Evolutionary conservation across 2,888 invertebrate species (phyloP), one percentile per base, ranked within the genome.

Genomic region (Drosophila falleni): DNA sequence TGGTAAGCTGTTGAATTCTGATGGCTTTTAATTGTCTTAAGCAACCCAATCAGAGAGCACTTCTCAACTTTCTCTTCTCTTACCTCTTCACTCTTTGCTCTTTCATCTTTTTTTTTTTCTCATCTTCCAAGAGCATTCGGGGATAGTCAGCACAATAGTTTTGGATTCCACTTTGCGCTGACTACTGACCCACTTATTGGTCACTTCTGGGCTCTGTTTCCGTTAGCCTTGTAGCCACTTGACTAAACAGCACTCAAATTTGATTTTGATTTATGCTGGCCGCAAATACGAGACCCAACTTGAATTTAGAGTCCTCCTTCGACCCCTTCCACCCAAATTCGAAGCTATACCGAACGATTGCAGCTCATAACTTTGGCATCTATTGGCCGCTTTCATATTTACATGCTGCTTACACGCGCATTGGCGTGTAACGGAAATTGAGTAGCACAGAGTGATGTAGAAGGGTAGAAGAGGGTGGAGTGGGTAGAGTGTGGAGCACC

Each of bases 341-440:
- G 35, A 2, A 41, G 11, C 51, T 10, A 61, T 42, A 54, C 54
- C 53, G 54, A 76, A 72, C 65, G 77, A 83, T 83, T 83, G 80
- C 71, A 80, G 74, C 80, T 82, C 80, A 83, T 85, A 83, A 85
- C 86, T 85, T 74, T 71, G 74, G 71, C 83, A 82, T 85, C 86
- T 55, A 71, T 81, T 67, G 85, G 61, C 74, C 64, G 72, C 74
- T 73, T 78, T 82, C 80, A 75, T 85, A 83, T 83, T 81, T 84
- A 84, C 87, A 86, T 84, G 87, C 87, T 86, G 72, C 84, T 84
- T 84, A 84, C 79, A 86, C 81, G 87, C 84, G 84, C 84, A 84
- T 77, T 83, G 84, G 79, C 77, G 79, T 81, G 84, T 81, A 84
- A 83, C 84, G 81, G 84, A 83, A 86, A 85, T 82, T 74, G 83